A percentile compares a stretch with the other conserved stretches of the same genome.
These are phyloP conservation scores for Uria lomvia DNA, from an alignment of 2,113 vertebrate species.

Conservation along the genomic window DNA sequence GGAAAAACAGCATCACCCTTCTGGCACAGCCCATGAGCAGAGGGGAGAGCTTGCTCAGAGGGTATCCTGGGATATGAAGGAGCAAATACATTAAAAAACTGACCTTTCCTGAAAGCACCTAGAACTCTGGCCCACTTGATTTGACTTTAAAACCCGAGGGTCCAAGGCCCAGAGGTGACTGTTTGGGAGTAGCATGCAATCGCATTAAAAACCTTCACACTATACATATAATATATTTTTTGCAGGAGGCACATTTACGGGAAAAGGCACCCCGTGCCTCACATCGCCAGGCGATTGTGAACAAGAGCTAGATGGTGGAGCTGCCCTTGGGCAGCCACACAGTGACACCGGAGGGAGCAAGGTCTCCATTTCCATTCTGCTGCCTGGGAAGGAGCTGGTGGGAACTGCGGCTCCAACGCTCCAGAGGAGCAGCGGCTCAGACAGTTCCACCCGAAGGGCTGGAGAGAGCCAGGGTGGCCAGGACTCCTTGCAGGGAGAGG, in stretches of 20 bases:
- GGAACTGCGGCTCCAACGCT: too few species aligned
- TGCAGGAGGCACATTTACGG: background rate
- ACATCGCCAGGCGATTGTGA: accelerated
- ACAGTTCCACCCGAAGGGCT: background rate
- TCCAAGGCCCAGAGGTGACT: background rate
- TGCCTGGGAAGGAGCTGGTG: background rate
- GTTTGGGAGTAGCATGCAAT: background rate
- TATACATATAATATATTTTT: accelerated
- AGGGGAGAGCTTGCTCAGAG: background rate
- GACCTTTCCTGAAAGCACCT: background rate
- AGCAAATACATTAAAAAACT: background rate
- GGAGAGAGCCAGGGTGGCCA: background rate
- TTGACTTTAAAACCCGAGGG: background rate
- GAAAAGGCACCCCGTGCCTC: too few species aligned
- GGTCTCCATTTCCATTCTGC: accelerated
- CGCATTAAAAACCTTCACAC: background rate
- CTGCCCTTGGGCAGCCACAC: background rate
- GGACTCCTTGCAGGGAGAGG: background rate
- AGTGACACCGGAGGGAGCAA: background rate
- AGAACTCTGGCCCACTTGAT: background rate
- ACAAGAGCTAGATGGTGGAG: too few species aligned
- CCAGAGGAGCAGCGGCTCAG: background rate
- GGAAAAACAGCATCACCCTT: background rate
- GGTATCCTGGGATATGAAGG: background rate
- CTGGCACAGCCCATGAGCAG: background rate